phyloP scores from a whole-genome alignment of 2,888 invertebrate species.

The Lithophane ornitopus region DNA sequence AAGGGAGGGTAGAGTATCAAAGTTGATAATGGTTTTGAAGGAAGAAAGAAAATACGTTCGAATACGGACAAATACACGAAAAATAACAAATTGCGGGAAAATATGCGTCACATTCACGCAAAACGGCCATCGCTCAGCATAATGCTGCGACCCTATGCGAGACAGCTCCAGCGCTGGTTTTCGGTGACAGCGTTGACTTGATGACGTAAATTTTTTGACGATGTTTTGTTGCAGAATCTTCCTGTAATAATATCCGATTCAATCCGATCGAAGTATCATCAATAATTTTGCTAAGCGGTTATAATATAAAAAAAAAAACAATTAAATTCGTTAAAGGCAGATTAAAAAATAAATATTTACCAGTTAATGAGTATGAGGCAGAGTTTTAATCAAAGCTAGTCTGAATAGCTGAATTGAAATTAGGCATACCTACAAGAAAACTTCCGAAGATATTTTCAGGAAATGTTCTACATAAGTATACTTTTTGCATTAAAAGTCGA shows the following conservation, averaged over 20 bases:
- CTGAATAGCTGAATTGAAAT: neutral
- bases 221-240: neutral
- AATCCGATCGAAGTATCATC: no score
- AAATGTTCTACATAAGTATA: neutral
- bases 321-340: neutral
- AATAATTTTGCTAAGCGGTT: neutral
- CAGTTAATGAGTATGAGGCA: neutral
- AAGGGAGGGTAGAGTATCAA: neutral
- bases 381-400: neutral
- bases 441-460: neutral
- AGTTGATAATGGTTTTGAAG: neutral
- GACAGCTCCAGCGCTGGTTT: no score
- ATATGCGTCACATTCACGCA: no score
- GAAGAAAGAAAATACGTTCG: no score
- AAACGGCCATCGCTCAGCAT: no score
- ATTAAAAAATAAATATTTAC: neutral
- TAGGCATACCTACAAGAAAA: neutral
- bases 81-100: no score
- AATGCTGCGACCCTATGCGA: no score
- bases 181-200: no score
- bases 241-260: neutral
- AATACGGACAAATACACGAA: no score
- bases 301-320: no score
- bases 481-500: constrained; percentile 25
- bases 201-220: no score